phyloP scores from a whole-genome alignment of 35 echinoderm and acorn worm genomes.

The Anneissia japonica region DNA sequence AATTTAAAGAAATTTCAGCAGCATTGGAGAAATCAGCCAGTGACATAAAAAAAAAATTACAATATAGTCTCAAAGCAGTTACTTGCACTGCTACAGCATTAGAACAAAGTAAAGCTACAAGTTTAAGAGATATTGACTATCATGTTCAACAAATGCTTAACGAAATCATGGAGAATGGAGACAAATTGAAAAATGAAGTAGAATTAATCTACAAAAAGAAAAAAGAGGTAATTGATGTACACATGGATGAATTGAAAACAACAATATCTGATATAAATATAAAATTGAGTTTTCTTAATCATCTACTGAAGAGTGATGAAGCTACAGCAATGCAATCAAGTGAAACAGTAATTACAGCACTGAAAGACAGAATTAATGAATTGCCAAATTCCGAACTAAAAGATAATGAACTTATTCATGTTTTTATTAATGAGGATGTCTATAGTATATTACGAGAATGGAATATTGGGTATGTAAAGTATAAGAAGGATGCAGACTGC shows the following conservation, averaged over 20 bases:
- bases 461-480: neutral
- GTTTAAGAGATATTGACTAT: neutral
- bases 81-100: neutral
- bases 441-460: neutral
- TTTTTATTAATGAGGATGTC: neutral
- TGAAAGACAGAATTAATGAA: neutral
- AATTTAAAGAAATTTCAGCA: too few species aligned
- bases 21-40: too few species aligned
- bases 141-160: neutral
- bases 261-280: neutral
- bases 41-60: too few species aligned
- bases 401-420: neutral
- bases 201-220: neutral
- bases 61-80: too few species aligned
- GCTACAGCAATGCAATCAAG: neutral
- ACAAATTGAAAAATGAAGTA: neutral
- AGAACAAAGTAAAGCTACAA: neutral
- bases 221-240: neutral
- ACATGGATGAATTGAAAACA: neutral
- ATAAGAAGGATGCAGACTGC: neutral
- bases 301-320: neutral
- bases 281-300: neutral
- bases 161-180: neutral
- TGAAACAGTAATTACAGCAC: neutral
- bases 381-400: neutral